Conservation (phyloP, 92 coral and sea anemone genomes). For the Porites divaricata region DNA sequence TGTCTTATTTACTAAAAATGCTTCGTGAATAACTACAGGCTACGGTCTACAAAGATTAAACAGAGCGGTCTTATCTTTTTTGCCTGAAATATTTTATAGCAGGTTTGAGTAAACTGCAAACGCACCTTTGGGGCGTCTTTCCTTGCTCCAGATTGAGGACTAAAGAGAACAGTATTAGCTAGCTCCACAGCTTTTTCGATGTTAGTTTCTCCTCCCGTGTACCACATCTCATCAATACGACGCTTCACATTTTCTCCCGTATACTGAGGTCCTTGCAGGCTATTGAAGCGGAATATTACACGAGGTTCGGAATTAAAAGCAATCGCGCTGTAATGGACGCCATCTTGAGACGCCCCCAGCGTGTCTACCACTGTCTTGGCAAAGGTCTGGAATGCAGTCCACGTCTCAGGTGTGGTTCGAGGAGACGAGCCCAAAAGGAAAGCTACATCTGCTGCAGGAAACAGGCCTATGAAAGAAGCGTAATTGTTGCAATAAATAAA, state of each 20-base stretch:
- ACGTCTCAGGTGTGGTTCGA: slow-evolving; percentile 58
- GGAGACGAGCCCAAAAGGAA: slow-evolving; percentile 68
- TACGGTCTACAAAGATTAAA: no score
- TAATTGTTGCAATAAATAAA: not conserved
- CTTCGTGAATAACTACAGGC: no score
- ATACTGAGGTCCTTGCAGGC: slow-evolving; percentile 58
- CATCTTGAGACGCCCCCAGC: slow-evolving; percentile 58
- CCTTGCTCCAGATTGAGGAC: slow-evolving; percentile 60
- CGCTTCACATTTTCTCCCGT: slow-evolving; percentile 64
- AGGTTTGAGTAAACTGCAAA: not conserved
- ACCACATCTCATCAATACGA: slow-evolving; percentile 57
- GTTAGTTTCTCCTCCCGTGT: slow-evolving; percentile 40
- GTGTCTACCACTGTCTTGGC: slow-evolving; percentile 70
- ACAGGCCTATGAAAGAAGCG: slow-evolving; percentile 26
- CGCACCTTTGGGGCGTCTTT: slow-evolving; percentile 59
- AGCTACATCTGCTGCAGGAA: slow-evolving; percentile 70
- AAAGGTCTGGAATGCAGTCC: slow-evolving; percentile 63
- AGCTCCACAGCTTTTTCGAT: slow-evolving; percentile 60
- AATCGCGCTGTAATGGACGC: slow-evolving; percentile 70
- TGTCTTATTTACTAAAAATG: no score
- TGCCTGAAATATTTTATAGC: no score
- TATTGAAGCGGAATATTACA: slow-evolving; percentile 60
- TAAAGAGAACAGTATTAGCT: slow-evolving; percentile 57
- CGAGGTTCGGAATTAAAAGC: slow-evolving; percentile 62
- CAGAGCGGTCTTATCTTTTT: no score